phyloP scores from a whole-genome alignment of 2,797 vertebrate species.

The Synanceia verrucosa region DNA sequence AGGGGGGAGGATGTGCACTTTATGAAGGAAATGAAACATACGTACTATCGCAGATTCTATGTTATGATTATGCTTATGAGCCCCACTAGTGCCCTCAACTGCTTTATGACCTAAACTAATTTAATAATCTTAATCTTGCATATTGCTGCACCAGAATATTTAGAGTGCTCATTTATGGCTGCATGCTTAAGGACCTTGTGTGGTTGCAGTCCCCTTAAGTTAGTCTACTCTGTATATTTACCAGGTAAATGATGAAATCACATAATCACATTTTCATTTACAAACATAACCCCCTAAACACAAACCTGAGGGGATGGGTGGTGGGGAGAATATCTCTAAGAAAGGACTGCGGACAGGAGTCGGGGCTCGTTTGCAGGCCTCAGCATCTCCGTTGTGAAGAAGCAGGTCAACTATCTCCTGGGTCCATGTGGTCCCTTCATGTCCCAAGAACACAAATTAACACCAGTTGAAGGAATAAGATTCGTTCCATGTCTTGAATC shows the following conservation, averaged over 20 bases:
- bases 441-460: constrained; percentile 2
- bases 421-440: constrained; percentile 93
- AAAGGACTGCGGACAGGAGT: constrained; percentile 86
- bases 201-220: no score
- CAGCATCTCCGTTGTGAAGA: constrained; percentile 82
- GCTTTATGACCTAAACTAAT: no score
- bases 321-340: constrained; percentile 80
- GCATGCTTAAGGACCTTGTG: no score
- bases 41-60: neutral
- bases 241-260: no score
- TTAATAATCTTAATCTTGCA: no score
- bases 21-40: neutral
- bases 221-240: no score
- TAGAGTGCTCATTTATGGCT: no score
- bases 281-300: neutral
- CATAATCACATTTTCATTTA: neutral
- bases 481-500: neutral
- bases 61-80: neutral
- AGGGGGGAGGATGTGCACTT: neutral
- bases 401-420: constrained; percentile 92
- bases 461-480: neutral
- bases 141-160: no score
- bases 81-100: neutral
- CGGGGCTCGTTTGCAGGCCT: constrained; percentile 82
- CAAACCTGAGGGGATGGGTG: constrained; percentile 81